Percentiles rank a stretch among this genome's conserved stretches.
phyloP scores from a whole-genome alignment of 92 coral and sea anemone species.

The Actinernus sp. region DNA sequence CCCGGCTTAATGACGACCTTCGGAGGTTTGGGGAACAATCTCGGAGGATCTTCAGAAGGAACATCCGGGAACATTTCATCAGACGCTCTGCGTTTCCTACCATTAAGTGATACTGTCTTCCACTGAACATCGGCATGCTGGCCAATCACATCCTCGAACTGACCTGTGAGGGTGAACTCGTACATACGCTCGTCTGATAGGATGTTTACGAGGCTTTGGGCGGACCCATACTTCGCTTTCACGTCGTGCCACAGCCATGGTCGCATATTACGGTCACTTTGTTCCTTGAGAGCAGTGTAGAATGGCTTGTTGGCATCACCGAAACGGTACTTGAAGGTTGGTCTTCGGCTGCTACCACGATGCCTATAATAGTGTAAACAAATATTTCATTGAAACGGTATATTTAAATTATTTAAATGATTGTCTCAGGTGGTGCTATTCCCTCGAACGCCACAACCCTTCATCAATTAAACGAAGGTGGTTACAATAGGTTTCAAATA shows the following conservation, averaged over 20 bases:
- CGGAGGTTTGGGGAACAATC: not conserved
- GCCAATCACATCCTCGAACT: conserved; percentile 76
- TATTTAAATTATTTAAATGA: no score
- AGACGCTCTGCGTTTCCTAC: not conserved
- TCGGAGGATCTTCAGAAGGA: not conserved
- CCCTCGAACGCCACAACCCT: no score
- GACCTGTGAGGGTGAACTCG: no score
- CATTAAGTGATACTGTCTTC: conserved; percentile 11
- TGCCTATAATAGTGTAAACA: not conserved
- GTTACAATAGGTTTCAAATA: no score
- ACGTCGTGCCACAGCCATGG: conserved; percentile 37
- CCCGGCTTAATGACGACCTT: not conserved
- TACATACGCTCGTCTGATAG: no score
- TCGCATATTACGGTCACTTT: conserved; percentile 54
- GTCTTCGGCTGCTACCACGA: conserved; percentile 57
- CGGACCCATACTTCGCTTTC: conserved; percentile 23
- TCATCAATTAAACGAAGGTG: no score
- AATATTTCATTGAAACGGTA: not conserved
- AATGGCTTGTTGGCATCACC: conserved; percentile 52
- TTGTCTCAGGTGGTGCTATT: not conserved
- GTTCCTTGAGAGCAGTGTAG: conserved; percentile 61
- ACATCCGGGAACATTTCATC: not conserved
- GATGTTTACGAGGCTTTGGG: conserved; percentile 31
- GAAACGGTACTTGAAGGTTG: conserved; percentile 44
- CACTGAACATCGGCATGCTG: conserved; percentile 41